Base-by-base conservation (phyloP, 2,797 vertebrate genomes). In the Furcifer pardalis region DNA sequence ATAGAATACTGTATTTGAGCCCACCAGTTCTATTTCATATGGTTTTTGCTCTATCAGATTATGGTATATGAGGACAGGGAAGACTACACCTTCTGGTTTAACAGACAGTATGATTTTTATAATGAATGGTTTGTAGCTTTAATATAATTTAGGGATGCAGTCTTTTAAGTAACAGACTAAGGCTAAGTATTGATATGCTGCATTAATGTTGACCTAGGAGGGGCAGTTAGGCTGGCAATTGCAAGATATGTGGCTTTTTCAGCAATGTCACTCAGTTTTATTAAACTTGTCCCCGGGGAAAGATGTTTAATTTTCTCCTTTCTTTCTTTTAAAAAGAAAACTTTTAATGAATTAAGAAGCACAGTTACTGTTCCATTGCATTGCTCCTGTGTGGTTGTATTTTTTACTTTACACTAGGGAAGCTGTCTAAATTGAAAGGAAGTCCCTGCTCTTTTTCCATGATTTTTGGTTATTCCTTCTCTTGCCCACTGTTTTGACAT, bases 81-180 rank as follows among this genome's bases (percentile, higher is more conserved):
- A 93, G 88, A 93, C 82, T 91, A 87, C 94, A 92, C 93, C 94
- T 95, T 90, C 93, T 93, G 93, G 94, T 91, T 94, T 92, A 92
- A 90, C 81, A 88, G 87, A 86, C 93, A 95, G 94, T 89, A 86
- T 91, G 93, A 95, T 94, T 94, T 94, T 90, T 92, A 75, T 94
- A 94, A 94, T 94, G 93, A 94, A 95, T 89, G 85, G 77, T 90
- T 88, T 92, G 89, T 86, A 89, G 81, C 86, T 74, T 86, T 92
- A 76, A 88, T 86, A 92, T 68, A 37, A 6, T 40, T 80, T 32
- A 52, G 25, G n/a, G 9, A 25, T 62, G 42, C 44, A 49, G 44
- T 35, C 63, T 68, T 68, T 52, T 68, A 17, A 68, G 49, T 35
- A 27, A 49, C 23, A 79, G 13, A 13, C 32, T 35, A 65, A 30